phyloP scores from a whole-genome alignment of 2,113 vertebrate species.

The Progne subis region DNA sequence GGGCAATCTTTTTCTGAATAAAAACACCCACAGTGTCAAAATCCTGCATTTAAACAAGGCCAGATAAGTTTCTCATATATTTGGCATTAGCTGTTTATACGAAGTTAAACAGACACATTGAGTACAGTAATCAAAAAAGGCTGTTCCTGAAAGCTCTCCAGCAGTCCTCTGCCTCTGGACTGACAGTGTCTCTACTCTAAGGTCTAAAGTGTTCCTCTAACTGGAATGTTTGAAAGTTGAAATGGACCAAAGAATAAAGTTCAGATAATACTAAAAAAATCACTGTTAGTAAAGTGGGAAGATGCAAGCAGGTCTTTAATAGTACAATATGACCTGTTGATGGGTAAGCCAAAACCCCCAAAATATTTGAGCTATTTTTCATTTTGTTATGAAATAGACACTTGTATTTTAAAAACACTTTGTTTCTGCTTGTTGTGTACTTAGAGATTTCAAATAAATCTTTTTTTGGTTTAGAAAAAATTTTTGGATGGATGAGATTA shows the following conservation, averaged over 20 bases:
- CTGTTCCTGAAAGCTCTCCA: background rate
- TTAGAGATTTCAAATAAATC: conserved; percentile 4
- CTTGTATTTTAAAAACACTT: background rate
- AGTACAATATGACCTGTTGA: background rate
- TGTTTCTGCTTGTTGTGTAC: background rate
- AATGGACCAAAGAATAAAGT: background rate
- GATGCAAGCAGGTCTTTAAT: background rate
- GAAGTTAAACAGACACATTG: background rate
- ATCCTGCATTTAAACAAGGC: background rate
- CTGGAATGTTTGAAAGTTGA: background rate
- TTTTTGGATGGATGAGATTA: background rate
- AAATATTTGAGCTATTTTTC: background rate
- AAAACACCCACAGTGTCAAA: background rate
- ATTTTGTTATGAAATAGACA: background rate
- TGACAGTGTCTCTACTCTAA: background rate
- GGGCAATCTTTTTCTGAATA: background rate
- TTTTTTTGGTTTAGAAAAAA: background rate
- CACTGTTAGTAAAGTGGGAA: background rate
- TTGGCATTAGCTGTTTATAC: background rate
- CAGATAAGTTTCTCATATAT: background rate
- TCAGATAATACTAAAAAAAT: background rate
- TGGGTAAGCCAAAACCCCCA: background rate
- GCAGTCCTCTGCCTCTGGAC: background rate
- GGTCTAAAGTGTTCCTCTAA: background rate
- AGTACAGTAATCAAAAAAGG: background rate